Base-by-base conservation (phyloP, 2,888 invertebrate genomes). In the Abscondita cerata region DNA sequence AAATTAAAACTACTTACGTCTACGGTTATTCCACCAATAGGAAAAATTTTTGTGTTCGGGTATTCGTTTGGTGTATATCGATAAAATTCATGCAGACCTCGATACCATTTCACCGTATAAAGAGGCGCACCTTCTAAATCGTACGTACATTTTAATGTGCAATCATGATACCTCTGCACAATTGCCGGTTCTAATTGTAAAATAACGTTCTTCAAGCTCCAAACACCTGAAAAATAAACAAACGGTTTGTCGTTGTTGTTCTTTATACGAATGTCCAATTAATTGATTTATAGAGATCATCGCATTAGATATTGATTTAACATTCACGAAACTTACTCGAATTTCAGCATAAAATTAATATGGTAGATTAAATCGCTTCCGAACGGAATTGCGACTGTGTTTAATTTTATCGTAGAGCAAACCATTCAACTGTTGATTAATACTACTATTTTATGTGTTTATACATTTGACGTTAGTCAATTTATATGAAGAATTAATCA, bases 91-190 rank as follows among this genome's bases (percentile, higher is more conserved):
- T 89, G 86, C 75, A 83, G 87, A 9, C 93, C 93, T 53, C 93
- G 84, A 81, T 93, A 94, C 90, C 92, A 94, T 82, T 93, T 93
- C 64, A 93, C 90, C 5, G 92, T 88, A 81, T 93, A 93, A 19
- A 93, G 83, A 0, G 89, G 89, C 0, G 88, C 88, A 0, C 87
- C 88, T 73, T 92, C 88, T 80, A 92, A 84, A 77, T 93, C 89
- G 73, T 93, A 89, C 69, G 87, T 83, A 80, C 93, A 93, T 52
- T 86, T 84, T 44, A 93, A 81, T 4, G 87, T 86, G 6, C 88
- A 91, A 68, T 87, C 86, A 51, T 87, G 86, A 1, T 91, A 90
- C 54, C 86, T 83, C 75, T 89, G 85, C 52, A 92, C 91, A 5
- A 86, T 85, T 48, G 87, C 81, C 8, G 92, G 92, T 68, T 88